phyloP scores from a whole-genome alignment of 2,113 vertebrate species.

The Tiliqua scincoides region DNA sequence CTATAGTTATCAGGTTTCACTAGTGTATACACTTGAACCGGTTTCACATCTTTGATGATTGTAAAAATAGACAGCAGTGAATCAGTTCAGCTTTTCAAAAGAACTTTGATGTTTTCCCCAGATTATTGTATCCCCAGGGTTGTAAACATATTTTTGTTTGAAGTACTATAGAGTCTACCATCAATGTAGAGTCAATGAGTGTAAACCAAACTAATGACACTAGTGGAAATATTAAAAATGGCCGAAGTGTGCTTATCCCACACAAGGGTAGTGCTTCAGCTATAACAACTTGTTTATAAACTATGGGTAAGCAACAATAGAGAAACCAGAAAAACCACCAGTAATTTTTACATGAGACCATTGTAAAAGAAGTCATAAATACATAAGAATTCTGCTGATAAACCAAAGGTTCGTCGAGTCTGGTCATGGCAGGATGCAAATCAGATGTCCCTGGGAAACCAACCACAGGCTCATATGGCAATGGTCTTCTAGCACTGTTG shows the following conservation, averaged over 20 bases:
- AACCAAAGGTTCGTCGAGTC: no score
- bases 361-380: neutral
- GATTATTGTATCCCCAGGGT: slow-evolving; percentile 65
- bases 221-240: slow-evolving; percentile 50
- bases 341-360: neutral
- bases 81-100: slow-evolving; percentile 54
- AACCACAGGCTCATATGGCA: neutral
- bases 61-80: slow-evolving; percentile 58
- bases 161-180: slow-evolving; percentile 69
- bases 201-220: slow-evolving; percentile 22
- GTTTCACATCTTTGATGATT: slow-evolving; percentile 43
- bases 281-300: neutral
- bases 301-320: neutral
- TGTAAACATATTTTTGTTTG: slow-evolving; percentile 67
- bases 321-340: neutral
- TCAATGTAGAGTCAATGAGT: slow-evolving; percentile 49
- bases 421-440: neutral
- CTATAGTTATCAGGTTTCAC: slow-evolving; percentile 62
- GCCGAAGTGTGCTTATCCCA: slow-evolving; percentile 45
- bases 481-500: neutral
- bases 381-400: neutral
- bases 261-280: neutral
- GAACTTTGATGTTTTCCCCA: slow-evolving; percentile 71
- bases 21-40: slow-evolving; percentile 56
- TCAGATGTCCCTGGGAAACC: neutral